Evolutionary conservation across 2,797 vertebrate species (phyloP).

Genomic region (Chloroceryle inda): DNA sequence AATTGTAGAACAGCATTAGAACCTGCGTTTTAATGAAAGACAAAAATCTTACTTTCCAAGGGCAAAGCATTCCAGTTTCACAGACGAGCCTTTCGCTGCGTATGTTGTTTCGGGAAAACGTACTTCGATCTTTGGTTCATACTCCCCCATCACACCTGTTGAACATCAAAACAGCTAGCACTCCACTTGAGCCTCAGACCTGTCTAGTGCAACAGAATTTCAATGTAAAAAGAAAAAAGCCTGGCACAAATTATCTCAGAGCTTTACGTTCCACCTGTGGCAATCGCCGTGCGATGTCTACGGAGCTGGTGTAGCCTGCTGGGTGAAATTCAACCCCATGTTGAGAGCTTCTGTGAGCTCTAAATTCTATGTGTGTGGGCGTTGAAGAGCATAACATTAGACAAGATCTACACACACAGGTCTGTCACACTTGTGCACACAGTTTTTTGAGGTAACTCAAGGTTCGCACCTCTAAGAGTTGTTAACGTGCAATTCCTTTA

Average conservation of each 20-base stretch:
- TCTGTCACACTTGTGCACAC: too few species aligned
- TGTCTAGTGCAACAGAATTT: neutral
- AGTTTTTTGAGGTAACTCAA: neutral
- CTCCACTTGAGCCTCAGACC: slow-evolving; percentile 42
- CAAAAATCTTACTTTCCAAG: slow-evolving; percentile 82
- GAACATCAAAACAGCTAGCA: slow-evolving; percentile 76
- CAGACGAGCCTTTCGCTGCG: slow-evolving; percentile 85
- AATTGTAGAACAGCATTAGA: neutral
- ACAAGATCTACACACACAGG: neutral
- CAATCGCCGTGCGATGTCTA: neutral
- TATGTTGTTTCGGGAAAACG: slow-evolving; percentile 90
- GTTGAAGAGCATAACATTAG: neutral
- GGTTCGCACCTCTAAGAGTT: neutral
- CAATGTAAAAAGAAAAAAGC: neutral
- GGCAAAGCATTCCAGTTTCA: slow-evolving; percentile 82
- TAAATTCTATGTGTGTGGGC: neutral
- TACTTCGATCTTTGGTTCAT: slow-evolving; percentile 97
- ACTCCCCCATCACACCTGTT: slow-evolving; percentile 96
- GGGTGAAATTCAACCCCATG: neutral
- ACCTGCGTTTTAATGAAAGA: neutral
- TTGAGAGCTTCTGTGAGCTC: neutral
- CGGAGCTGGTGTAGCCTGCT: neutral
- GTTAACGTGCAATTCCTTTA: neutral
- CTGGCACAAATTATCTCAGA: neutral
- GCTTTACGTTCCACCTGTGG: neutral